These are phyloP conservation scores for Cotesia vestalis DNA, from an alignment of 1,140 invertebrate genomes.

Conservation along the genomic window DNA sequence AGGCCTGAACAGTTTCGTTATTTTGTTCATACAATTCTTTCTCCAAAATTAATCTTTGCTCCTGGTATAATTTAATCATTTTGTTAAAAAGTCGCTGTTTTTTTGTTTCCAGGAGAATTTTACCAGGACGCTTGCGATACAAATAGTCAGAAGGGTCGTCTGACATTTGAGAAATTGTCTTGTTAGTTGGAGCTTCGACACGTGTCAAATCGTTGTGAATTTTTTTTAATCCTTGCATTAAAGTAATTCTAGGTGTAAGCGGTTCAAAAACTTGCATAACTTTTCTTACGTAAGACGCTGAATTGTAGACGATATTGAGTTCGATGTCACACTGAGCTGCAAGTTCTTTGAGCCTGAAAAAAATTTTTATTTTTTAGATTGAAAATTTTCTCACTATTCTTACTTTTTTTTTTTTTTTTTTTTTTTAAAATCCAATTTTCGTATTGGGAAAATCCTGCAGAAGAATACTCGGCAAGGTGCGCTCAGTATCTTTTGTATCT, in stretches of 20 bases:
- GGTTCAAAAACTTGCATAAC: background rate
- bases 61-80: background rate
- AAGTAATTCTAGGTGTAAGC: background rate
- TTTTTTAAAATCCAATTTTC: slow-evolving; percentile 57
- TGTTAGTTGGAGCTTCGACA: background rate
- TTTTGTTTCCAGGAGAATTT: slow-evolving; percentile 45
- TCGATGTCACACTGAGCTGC: slow-evolving; percentile 8
- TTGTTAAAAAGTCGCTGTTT: slow-evolving; percentile 46
- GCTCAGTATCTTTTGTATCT: slow-evolving; percentile 45
- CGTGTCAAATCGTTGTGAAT: background rate
- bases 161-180: slow-evolving; percentile 1
- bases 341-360: slow-evolving; percentile 1
- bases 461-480: slow-evolving; percentile 50
- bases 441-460: slow-evolving; percentile 50
- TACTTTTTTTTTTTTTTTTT: too few species aligned
- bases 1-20: too few species aligned
- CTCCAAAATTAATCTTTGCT: too few species aligned
- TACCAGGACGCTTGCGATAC: slow-evolving; percentile 45
- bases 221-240: background rate
- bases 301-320: slow-evolving; percentile 5
- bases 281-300: slow-evolving; percentile 4
- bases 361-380: background rate
- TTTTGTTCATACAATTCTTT: too few species aligned
- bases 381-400: background rate
- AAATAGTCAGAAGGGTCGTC: slow-evolving; percentile 52